phyloP scores from a whole-genome alignment of 2,113 vertebrate genomes.

The Thamnophis sirtalis region DNA sequence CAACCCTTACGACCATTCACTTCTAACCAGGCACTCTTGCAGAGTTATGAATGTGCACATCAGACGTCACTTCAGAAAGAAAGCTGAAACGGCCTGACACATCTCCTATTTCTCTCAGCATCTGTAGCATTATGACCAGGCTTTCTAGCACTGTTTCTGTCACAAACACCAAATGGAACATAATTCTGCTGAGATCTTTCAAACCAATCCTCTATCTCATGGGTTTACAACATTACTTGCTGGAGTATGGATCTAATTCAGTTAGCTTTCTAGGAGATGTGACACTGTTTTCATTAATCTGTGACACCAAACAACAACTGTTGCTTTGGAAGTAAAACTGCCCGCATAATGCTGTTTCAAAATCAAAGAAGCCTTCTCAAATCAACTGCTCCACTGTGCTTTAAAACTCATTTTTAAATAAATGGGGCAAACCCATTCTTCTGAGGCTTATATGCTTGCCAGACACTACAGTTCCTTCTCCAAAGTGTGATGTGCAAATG shows the following conservation, averaged over 20 bases:
- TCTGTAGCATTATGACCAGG: background rate
- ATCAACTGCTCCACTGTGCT: conserved; percentile 32
- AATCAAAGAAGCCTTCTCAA: background rate
- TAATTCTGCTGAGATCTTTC: background rate
- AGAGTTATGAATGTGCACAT: background rate
- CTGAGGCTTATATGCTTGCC: conserved; percentile 46
- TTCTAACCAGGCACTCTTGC: background rate
- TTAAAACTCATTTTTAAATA: conserved; percentile 47
- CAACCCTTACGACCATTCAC: background rate
- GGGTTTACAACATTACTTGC: background rate
- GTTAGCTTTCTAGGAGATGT: background rate
- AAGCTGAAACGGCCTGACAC: background rate
- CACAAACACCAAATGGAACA: background rate
- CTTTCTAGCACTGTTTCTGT: background rate
- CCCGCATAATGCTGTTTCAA: background rate
- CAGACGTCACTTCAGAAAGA: background rate
- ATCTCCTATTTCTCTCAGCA: background rate
- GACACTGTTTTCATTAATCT: background rate
- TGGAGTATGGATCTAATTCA: background rate
- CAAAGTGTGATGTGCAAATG: conserved; percentile 50
- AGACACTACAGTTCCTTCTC: conserved; percentile 53
- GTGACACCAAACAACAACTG: background rate
- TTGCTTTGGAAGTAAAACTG: background rate
- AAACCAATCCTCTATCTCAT: background rate
- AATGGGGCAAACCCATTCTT: conserved; percentile 51